Evolutionary conservation across 2,113 vertebrate genomes (phyloP), one percentile per base, ranked within the genome.

Genomic region (Leiothrix lutea): DNA sequence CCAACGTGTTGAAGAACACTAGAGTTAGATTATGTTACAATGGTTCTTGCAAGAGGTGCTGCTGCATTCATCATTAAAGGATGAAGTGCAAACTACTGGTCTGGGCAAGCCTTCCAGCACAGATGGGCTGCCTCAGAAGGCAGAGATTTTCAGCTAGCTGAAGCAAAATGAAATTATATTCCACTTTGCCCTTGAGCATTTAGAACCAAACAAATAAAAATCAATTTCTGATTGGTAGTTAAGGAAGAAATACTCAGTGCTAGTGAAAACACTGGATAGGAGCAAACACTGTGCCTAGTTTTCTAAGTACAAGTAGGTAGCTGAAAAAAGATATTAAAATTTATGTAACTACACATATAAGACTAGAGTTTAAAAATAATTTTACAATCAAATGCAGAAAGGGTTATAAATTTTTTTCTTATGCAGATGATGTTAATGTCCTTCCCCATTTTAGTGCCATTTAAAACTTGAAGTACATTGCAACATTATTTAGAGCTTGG

Each of bases 201-300:
- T 64, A 79, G 50, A 75, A 42, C 4, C 50, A 87, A 95, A 54
- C 28, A 97, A 89, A 70, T 31, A 86, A 83, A 74, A 94, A 94
- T 64, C 69, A 40, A 61, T 65, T 47, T 86, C 51, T 75, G 45
- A 57, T 25, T 60, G 33, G 50, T 45, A 75, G 40, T 29, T 33
- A 90, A 89, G 26, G 23, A 91, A 85, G 35, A 94, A 87, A 95
- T 61, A 69, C 14, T 45, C 5, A 4, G 16, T 86, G 47, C n/a
- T 94, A 65, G 31, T 25, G 26, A 62, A 89, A 96, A 92, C 48
- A 45, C 20, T 35, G 40, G 26, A 54, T 5, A 69, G 50, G 25
- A 87, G 38, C 18, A 81, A 74, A 53, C 28, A 71, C 18, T 65
- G 21, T 77, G 33, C 38, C 16, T 53, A 50, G 24, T 80, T 90